phyloP scores from a whole-genome alignment of 2,113 vertebrate genomes.

The Geococcyx californianus region DNA sequence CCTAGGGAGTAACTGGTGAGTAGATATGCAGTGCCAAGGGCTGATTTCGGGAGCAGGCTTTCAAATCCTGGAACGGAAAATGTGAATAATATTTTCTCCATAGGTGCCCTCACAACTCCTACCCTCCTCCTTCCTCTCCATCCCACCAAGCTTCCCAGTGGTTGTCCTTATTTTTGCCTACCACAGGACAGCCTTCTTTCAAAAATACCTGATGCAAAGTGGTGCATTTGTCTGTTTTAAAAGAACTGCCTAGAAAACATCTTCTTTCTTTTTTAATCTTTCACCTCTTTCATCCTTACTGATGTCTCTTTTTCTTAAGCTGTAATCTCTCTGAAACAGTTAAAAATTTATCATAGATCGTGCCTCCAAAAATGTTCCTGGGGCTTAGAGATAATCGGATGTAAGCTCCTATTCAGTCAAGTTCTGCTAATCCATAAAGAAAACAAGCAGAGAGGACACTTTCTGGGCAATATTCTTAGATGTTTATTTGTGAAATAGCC shows the following conservation, averaged over 20 bases:
- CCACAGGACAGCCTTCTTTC: background rate
- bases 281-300: background rate
- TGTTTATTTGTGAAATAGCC: background rate
- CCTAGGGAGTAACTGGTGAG: constrained; percentile 2
- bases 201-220: background rate
- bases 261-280: background rate
- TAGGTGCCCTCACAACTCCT: constrained; percentile 5
- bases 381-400: background rate
- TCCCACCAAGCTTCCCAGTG: background rate
- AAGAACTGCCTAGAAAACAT: background rate
- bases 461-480: background rate
- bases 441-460: background rate
- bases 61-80: constrained; percentile 25
- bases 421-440: background rate
- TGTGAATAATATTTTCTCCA: background rate
- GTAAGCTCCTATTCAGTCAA: background rate
- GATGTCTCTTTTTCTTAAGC: background rate
- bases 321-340: constrained; percentile 12
- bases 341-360: background rate
- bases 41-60: constrained; percentile 2
- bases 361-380: background rate
- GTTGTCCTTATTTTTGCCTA: background rate
- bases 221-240: background rate
- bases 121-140: background rate
- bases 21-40: background rate